Evolutionary conservation across 2,113 vertebrate species (phyloP).

Genomic region (Gasterosteus aculeatus): DNA sequence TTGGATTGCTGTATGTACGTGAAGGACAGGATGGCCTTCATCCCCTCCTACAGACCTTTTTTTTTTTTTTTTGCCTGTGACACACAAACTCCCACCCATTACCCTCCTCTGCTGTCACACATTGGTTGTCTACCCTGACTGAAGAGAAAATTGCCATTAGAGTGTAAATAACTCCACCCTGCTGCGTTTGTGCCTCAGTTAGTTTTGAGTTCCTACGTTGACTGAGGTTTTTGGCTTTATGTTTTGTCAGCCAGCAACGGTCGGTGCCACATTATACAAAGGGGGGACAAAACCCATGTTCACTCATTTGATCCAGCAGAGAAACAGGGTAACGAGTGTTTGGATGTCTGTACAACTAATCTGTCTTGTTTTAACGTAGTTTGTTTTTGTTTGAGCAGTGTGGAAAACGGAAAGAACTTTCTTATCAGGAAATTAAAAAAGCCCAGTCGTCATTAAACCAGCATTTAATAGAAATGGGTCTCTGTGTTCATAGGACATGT

Average conservation of each 20-base stretch:
- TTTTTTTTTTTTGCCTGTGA: slow-evolving; percentile 38
- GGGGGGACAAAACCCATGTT: background rate
- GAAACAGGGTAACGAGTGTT: slow-evolving; percentile 13
- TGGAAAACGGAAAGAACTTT: background rate
- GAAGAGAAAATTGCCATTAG: slow-evolving; percentile 47
- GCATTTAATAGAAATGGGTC: background rate
- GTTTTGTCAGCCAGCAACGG: slow-evolving; percentile 21
- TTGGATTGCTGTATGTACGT: slow-evolving; percentile 12
- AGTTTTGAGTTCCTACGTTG: slow-evolving; percentile 22
- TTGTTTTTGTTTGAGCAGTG: background rate
- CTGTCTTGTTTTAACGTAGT: slow-evolving; percentile 1
- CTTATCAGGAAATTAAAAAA: background rate
- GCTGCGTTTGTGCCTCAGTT: slow-evolving; percentile 29
- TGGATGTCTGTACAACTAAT: background rate
- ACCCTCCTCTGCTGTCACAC: slow-evolving; percentile 49
- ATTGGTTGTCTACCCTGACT: slow-evolving; percentile 39
- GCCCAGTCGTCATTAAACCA: background rate
- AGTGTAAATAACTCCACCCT: slow-evolving; percentile 62
- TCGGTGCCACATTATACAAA: background rate
- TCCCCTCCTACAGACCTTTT: slow-evolving; percentile 56
- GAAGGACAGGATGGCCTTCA: slow-evolving; percentile 48
- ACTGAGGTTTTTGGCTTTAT: slow-evolving; percentile 43
- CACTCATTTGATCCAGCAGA: slow-evolving; percentile 6
- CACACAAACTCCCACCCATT: slow-evolving; percentile 53
- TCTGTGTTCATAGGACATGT: background rate